Evolutionary conservation across 2,888 invertebrate genomes (phyloP), one percentile per base, ranked within the genome.

Genomic region (Ashinkailepas kermadecensis): DNA sequence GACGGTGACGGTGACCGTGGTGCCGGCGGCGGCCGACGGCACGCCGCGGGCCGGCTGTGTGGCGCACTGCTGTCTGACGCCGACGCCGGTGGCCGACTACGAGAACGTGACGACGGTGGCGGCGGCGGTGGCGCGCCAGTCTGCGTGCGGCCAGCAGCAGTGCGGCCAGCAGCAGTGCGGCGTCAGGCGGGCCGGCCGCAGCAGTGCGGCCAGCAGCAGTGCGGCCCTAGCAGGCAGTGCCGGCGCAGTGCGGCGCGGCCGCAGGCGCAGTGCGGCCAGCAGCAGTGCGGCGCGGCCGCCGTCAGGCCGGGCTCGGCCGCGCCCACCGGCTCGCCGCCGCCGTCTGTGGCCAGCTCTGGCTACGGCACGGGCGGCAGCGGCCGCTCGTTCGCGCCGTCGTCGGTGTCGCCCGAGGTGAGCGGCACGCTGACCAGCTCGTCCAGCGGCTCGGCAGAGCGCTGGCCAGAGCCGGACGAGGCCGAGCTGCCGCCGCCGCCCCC

Each of bases 1-100:
- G 83, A 93, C 93, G 79, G 95, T 97, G 81, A 94, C 94, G 74
- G 93, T 96, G 64, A 92, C 93, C 82, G 93, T 94, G 82, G 92
- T 94, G 85, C 93, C 93, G 65, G 94, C 95, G 12, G 12, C 59
- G 12, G 23, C 57, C 4, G 59, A 79, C 79, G 57, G 79, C 58
- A 12, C 58, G 7, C 12, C 59, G 8, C 57, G 79, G 15, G 58
- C 13, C 58, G 79, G 79, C 79, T 79, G 79, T n/a, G 15, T 12
- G 23, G 23, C 58, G 23, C 23, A 58, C 58, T n/a, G 58, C 13
- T 79, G 79, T 25, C 58, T 57, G 23, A 18, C 23, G 13, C 23
- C 79, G 58, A 9, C 25, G 23, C 58, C n/a, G 85, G 91, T 92
- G 86, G 91, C 91, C 23, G 92, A 92, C 86, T 92, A 92, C 86